Evolutionary conservation across 1,140 invertebrate genomes (phyloP).

Genomic region (Paramacrobiotus metropolitanus): DNA sequence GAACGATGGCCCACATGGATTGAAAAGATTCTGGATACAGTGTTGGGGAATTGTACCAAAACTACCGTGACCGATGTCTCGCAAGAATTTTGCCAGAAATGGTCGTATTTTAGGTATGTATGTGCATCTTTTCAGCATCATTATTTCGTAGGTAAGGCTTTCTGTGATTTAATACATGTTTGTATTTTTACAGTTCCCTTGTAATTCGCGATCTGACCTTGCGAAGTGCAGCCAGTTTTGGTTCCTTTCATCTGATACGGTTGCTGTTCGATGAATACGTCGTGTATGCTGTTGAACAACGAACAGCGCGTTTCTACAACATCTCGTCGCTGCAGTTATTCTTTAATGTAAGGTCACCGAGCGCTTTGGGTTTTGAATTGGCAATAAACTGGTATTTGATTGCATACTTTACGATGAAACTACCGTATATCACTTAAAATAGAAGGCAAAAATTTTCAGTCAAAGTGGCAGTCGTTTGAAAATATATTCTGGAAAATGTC

Average conservation of each 20-base stretch:
- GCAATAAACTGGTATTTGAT: too few relatives aligned
- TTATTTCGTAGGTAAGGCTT: too few relatives aligned
- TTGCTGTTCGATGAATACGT: slow-evolving; percentile 96
- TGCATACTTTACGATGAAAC: too few relatives aligned
- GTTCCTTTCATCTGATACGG: slow-evolving; percentile 92
- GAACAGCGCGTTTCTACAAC: slow-evolving; percentile 40
- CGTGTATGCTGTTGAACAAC: slow-evolving; percentile 92
- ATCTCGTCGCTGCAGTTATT: not conserved
- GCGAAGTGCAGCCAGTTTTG: slow-evolving; percentile 86
- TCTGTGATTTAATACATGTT: too few relatives aligned
- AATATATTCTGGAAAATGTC: too few relatives aligned
- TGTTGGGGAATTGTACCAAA: slow-evolving; percentile 53
- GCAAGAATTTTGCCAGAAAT: slow-evolving; percentile 82
- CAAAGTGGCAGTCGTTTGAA: too few relatives aligned
- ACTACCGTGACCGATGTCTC: slow-evolving; percentile 17
- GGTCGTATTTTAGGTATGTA: slow-evolving; percentile 82
- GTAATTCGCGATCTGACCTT: slow-evolving; percentile 82
- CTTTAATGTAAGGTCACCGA: not conserved
- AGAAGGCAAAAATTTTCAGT: too few relatives aligned
- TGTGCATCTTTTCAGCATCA: too few relatives aligned
- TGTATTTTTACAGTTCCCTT: slow-evolving; percentile 47
- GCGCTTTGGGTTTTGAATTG: too few relatives aligned
- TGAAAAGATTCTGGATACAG: slow-evolving; percentile 57
- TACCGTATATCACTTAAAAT: too few relatives aligned
- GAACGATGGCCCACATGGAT: slow-evolving; percentile 95